Evolutionary conservation across 92 coral and sea anemone genomes (phyloP), one percentile per base, ranked within the genome.

Genomic region (Epizoanthus fatuus): DNA sequence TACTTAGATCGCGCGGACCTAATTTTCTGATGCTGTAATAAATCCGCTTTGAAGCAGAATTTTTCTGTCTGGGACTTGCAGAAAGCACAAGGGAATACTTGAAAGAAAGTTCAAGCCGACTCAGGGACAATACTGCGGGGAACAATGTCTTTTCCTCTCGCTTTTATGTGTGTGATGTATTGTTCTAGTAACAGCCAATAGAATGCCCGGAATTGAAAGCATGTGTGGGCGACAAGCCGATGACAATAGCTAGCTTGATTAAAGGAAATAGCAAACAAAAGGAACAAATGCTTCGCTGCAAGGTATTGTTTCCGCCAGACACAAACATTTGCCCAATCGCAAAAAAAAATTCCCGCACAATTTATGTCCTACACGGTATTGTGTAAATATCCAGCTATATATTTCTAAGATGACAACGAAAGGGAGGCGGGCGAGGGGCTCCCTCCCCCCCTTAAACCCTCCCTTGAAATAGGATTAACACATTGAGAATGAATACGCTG

Each of bases 191-290:
- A 29, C 63, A 95, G 90, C 98, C 95, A 92, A 95, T 95, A 92
- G 86, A 81, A 95, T 95, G 90, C 91, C 16, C 19, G 95, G 98
- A 92, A 95, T 95, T 87, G 92, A 84, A 95, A 82, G 94, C 94
- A 95, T 91, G 95, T 60, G 82, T 60, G 82, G 82, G 82, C 82
- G 82, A 62, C 56, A 44, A 20, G 53, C 55, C 22, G 82, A 59
- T 77, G 82, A 77, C 82, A 77, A 77, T 77, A 77, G 44, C 7
- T 44, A 69, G 82, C 91, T 93, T 75, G 88, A 86, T 83, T 85
- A 91, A 76, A 93, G 98, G 98, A 95, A 95, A 93, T 82, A 62
- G 84, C 91, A 75, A 86, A 95, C 98, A 95, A 95, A 92, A 85
- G 93, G 29, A 60, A 77, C 82, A 77, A 77, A 77, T 60, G 70